Evolutionary conservation across 2,113 vertebrate species (phyloP), one percentile per base, ranked within the genome.

Genomic region (Mellivora capensis): DNA sequence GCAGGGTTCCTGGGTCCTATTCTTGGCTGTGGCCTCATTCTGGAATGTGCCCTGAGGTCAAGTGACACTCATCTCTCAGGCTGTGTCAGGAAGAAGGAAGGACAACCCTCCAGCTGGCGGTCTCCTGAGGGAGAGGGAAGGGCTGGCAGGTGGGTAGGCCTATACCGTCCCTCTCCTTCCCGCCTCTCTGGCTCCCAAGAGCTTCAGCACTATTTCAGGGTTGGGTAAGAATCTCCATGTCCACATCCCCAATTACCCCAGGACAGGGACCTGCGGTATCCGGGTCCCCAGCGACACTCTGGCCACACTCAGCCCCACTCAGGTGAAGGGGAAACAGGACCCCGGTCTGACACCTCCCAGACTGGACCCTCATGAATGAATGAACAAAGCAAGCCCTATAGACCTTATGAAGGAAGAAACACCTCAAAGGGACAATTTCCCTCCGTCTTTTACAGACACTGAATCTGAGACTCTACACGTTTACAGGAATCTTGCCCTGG

Each of bases 11-110:
- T 97, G 76, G 80, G 96, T 71, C 90, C 97, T 98, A 96, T 97
- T 98, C 97, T 96, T 92, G 96, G 97, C 90, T 13, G 62, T 96
- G 92, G 95, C 92, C 95, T 98, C 96, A 96, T 96, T 98, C 96
- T 97, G 97, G 97, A 97, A 98, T 98, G 96, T 69, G 84, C 91
- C 97, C 91, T 59, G 69, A 96, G 97, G 96, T 97, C 95, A 95
- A 95, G 59, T 84, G 96, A 97, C 94, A 85, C 88, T 87, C 84
- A 79, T 93, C 31, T 64, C 83, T 52, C 14, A 1, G 80, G 54
- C 74, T 21, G 82, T 67, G 86, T 94, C 72, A 85, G 88, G 67
- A 96, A 79, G 93, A 88, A 88, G 93, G 67, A 90, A 85, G 92
- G 59, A 15, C 20, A 18, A 83, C 47, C 82, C 42, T 76, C 72